phyloP scores from a whole-genome alignment of 2,888 invertebrate species.

The Drosophila histrio region DNA sequence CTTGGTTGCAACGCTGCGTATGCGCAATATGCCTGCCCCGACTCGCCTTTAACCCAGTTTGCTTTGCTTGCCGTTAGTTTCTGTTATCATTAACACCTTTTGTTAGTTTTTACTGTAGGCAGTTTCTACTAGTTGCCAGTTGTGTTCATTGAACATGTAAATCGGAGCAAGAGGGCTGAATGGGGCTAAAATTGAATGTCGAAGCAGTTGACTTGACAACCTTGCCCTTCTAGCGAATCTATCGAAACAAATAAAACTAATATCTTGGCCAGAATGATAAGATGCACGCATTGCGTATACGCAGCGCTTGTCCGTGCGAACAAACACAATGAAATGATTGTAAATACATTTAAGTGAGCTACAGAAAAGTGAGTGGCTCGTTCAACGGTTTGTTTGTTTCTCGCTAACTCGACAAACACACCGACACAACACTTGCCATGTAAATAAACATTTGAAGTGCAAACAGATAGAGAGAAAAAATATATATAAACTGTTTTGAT shows the following conservation, averaged over 20 bases:
- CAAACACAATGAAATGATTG: constrained; percentile 44
- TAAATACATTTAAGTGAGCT: constrained; percentile 48
- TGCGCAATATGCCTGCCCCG: constrained; percentile 56
- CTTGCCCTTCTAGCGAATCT: constrained; percentile 37
- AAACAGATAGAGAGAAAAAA: constrained; percentile 39
- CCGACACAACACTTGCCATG: constrained; percentile 17
- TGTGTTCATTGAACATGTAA: constrained; percentile 46
- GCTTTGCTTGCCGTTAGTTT: constrained; percentile 5
- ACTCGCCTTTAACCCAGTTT: constrained; percentile 64
- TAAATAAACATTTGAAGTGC: constrained; percentile 58
- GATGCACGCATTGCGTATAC: constrained; percentile 55
- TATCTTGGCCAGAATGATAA: constrained; percentile 19
- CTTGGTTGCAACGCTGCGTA: constrained; percentile 67
- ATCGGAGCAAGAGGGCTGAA: constrained; percentile 12
- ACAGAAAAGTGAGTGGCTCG: constrained; percentile 55
- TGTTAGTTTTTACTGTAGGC: not conserved
- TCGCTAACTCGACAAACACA: constrained; percentile 44
- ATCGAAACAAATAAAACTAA: constrained; percentile 27
- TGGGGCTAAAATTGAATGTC: not conserved
- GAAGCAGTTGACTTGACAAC: constrained; percentile 8
- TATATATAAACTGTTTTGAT: constrained; percentile 69
- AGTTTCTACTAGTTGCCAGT: constrained; percentile 5
- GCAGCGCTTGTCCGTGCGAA: constrained; percentile 40
- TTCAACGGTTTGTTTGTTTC: constrained; percentile 40
- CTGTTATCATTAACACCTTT: constrained; percentile 55